Evolutionary conservation across 2,888 invertebrate species (phyloP), one percentile per base, ranked within the genome.

Genomic region (Pammene fasciana): DNA sequence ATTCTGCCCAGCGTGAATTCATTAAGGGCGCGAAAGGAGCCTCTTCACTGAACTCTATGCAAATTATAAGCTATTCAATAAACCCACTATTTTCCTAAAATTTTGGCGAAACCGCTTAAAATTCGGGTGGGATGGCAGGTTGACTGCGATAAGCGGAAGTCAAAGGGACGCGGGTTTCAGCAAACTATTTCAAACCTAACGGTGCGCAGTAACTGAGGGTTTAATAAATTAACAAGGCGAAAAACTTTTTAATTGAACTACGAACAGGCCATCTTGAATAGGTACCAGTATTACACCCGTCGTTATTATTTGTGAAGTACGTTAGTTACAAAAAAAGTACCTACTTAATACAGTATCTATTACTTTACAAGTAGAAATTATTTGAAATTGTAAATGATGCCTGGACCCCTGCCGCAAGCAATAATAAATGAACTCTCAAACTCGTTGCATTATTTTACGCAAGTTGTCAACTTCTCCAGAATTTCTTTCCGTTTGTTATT

Each of bases 1-100:
- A 84, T 84, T 86, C 85, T 79, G 79, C 82, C 79, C 78, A 75
- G 75, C 76, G 79, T 77, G 76, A 80, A 83, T 82, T 82, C 79
- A 81, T 83, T 86, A 81, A 76, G 78, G 76, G 76, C 75, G 76
- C 76, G 71, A 74, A 76, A 77, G 75, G 76, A 74, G 65, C 66
- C 71, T 65, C 60, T 65, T 54, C 71, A 65, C 61, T 62, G 60
- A 71, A 70, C 65, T 50, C 71, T 71, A 62, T 64, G 61, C 67
- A 65, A 65, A 55, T 65, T 56, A 38, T 64, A 68, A 65, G 68
- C 68, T 59, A 65, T 68, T 68, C 64, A 68, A 65, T 68, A 65
- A 68, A 64, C 62, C 56, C 45, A 68, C 68, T 65, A 68, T 65
- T 68, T 64, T 65, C 65, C 65, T 34, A 68, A 68, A 65, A 65